These are phyloP conservation scores for Pharmacophagus antenor DNA, from an alignment of 2,888 invertebrate species.

Conservation along the genomic window DNA sequence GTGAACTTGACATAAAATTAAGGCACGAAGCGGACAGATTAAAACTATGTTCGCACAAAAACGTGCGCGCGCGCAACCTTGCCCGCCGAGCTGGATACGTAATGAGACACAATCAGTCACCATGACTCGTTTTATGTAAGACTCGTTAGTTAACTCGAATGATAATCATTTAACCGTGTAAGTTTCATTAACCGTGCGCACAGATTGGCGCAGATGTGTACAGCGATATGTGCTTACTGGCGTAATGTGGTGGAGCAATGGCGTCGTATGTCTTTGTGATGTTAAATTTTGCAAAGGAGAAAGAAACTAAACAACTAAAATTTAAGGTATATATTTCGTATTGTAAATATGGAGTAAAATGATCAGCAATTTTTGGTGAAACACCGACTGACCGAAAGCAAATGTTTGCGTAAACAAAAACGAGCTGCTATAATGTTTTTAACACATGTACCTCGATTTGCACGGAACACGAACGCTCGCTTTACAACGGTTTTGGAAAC, in stretches of 20 bases:
- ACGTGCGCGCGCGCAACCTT: conserved; percentile 21
- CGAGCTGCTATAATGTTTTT: background rate
- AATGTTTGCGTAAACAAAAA: background rate
- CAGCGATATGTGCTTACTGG: background rate
- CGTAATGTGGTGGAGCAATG: background rate
- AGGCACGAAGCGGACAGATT: conserved; percentile 27
- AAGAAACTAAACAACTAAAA: too few relatives aligned
- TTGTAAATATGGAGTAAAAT: too few relatives aligned
- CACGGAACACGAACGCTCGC: too few relatives aligned
- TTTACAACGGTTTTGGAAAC: too few relatives aligned
- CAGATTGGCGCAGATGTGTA: background rate
- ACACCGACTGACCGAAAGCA: background rate
- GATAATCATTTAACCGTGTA: background rate
- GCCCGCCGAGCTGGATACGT: conserved; percentile 8
- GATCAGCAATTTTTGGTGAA: too few relatives aligned
- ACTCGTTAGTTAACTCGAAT: conserved; percentile 14
- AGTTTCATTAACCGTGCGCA: background rate
- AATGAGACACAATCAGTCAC: conserved; percentile 23
- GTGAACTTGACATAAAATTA: conserved; percentile 37
- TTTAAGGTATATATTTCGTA: too few relatives aligned
- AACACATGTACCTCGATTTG: too few relatives aligned
- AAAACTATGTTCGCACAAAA: conserved; percentile 20
- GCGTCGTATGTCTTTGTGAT: background rate
- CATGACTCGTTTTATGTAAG: conserved; percentile 17
- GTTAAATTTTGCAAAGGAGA: background rate